phyloP scores from a whole-genome alignment of 1,140 invertebrate genomes.

The Drosophila kurseongensis region DNA sequence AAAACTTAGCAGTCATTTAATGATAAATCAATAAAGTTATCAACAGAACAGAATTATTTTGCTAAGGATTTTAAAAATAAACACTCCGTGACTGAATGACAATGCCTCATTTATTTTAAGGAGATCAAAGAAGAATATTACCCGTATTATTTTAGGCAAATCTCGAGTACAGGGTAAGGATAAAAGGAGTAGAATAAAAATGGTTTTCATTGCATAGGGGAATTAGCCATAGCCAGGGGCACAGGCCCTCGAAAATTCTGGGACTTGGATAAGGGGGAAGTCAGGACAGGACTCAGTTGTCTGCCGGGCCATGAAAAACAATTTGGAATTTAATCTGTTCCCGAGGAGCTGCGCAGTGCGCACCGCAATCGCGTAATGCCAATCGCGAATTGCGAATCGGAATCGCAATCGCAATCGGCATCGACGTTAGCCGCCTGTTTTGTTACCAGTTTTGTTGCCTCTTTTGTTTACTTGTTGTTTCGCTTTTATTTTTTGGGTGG shows the following conservation, averaged over 20 bases:
- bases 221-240: conserved; percentile 53
- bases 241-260: neutral
- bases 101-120: no score
- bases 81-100: no score
- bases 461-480: conserved; percentile 42
- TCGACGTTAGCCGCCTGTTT: conserved; percentile 28
- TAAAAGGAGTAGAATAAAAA: conserved; percentile 37
- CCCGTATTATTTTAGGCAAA: neutral
- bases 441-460: conserved; percentile 17
- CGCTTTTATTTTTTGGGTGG: conserved; percentile 39
- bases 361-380: conserved; percentile 41
- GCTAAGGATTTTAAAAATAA: no score
- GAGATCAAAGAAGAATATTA: neutral
- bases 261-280: neutral
- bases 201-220: conserved; percentile 71
- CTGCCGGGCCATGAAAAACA: conserved; percentile 59
- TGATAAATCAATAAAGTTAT: no score
- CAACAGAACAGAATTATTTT: no score
- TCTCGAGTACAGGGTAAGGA: conserved; percentile 7
- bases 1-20: no score
- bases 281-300: conserved; percentile 18
- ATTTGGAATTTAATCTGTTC: conserved; percentile 71
- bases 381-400: conserved; percentile 11
- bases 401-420: conserved; percentile 26
- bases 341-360: conserved; percentile 19